phyloP scores from a whole-genome alignment of 64 coral and sea anemone species.

The Astreopora myriophthalma region DNA sequence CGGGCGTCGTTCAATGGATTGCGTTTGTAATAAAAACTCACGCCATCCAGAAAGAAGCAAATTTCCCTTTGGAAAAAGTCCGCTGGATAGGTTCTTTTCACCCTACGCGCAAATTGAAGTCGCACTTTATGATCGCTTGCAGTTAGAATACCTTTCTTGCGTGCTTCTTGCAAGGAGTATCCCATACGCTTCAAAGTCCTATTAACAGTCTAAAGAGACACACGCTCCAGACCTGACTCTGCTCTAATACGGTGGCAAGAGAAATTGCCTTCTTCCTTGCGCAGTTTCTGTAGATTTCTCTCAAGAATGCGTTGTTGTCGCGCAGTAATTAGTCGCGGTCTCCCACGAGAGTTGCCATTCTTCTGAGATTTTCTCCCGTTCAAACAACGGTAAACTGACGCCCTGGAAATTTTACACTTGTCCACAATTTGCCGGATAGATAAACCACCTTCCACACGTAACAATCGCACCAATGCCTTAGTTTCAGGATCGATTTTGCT shows the following conservation, averaged over 20 bases:
- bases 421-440: too few species aligned
- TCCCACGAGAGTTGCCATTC: background rate
- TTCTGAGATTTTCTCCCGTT: background rate
- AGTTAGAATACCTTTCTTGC: constrained; percentile 17
- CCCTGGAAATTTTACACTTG: too few species aligned
- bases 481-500: too few species aligned
- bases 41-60: constrained; percentile 15
- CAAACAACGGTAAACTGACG: background rate
- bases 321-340: background rate
- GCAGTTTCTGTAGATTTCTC: constrained; percentile 9
- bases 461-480: too few species aligned
- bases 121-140: background rate
- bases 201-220: background rate
- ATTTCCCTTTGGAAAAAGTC: background rate
- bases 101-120: background rate
- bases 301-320: background rate
- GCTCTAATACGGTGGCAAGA: background rate
- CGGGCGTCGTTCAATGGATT: background rate
- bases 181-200: background rate
- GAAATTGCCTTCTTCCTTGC: constrained; percentile 46
- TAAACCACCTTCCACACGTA: too few species aligned
- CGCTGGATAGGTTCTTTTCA: background rate
- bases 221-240: background rate
- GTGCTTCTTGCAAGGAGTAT: background rate
- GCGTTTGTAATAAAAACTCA: constrained; percentile 20